Percentiles rank a stretch among this genome's conserved stretches.
Conservation (phyloP, 1,140 invertebrate genomes). For the Caerostris darwini region DNA sequence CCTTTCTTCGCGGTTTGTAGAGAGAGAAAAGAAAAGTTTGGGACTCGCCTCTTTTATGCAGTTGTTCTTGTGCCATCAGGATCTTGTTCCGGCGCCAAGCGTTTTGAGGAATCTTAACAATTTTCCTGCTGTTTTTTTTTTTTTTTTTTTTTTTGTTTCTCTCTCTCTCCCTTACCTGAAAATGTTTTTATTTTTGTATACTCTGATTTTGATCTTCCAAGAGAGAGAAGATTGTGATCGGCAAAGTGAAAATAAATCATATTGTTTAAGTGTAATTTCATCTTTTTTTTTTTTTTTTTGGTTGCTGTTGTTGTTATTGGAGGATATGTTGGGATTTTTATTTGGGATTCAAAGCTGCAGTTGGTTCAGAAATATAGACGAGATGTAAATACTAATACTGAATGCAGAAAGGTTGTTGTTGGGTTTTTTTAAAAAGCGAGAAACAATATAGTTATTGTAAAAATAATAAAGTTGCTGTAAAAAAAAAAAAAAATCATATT, state of each 20-base stretch:
- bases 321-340: no score
- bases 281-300: no score
- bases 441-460: no score
- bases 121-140: not conserved
- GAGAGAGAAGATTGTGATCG: not conserved
- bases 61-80: not conserved
- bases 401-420: no score
- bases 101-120: not conserved
- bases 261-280: slow-evolving; percentile 35
- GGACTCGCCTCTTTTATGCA: slow-evolving; percentile 2
- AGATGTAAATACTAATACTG: no score
- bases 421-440: no score
- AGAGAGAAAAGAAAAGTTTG: slow-evolving; percentile 13
- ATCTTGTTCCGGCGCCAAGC: not conserved
- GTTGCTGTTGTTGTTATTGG: no score
- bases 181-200: not conserved
- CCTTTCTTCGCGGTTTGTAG: slow-evolving; percentile 30
- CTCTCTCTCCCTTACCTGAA: not conserved
- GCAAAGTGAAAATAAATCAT: slow-evolving; percentile 34
- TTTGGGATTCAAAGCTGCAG: no score
- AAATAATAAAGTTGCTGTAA: no score
- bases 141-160: not conserved
- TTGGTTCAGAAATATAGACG: no score
- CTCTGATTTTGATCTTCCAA: not conserved
- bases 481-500: no score